Conservation (phyloP, 2,113 vertebrate genomes). For the Rattus norvegicus region GRCr8 NC_086027.1:65239001-65239500, state of each 20-base stretch:
- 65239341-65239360: background rate
- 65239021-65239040: background rate
- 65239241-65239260: background rate
- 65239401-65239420: conserved; percentile 49
- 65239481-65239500: conserved; percentile 63
- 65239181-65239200: background rate
- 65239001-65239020: background rate
- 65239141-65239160: no score
- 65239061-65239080: background rate
- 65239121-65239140: background rate
- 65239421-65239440: conserved; percentile 20
- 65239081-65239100: background rate
- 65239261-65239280: conserved; percentile 22
- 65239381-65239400: conserved; percentile 11
- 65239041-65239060: background rate
- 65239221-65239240: conserved; percentile 20
- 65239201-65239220: background rate
- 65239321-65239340: background rate
- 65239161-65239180: background rate
- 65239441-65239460: conserved; percentile 48
- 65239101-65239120: background rate
- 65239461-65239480: conserved; percentile 53
- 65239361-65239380: conserved; percentile 3
- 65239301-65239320: background rate
- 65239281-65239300: background rate